phyloP scores from a whole-genome alignment of 2,888 invertebrate species.

The Aleiodes alternator region DNA sequence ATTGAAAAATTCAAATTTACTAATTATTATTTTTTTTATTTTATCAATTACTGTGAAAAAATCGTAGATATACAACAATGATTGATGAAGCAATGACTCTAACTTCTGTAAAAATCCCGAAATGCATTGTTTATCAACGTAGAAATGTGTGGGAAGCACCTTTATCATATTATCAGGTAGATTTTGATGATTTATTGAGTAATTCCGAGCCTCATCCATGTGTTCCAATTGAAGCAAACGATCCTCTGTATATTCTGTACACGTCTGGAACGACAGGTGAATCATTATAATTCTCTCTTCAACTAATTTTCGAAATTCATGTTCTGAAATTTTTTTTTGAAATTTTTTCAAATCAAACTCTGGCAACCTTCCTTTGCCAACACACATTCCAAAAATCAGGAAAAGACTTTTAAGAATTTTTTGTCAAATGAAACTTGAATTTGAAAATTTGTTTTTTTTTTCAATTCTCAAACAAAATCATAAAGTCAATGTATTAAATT shows the following conservation, averaged over 20 bases:
- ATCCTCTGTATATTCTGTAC: conserved; percentile 93
- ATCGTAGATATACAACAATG: conserved; percentile 84
- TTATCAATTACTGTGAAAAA: not conserved
- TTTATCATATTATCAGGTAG: conserved; percentile 82
- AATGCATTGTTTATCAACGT: conserved; percentile 91
- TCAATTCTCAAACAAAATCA: not conserved
- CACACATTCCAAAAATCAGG: no score
- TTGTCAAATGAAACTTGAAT: no score
- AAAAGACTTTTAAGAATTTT: no score
- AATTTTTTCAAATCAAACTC: no score
- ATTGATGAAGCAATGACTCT: conserved; percentile 88
- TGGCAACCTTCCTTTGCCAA: no score
- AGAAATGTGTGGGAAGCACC: conserved; percentile 81
- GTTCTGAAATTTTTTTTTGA: no score
- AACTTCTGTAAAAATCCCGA: conserved; percentile 83
- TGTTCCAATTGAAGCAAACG: conserved; percentile 91
- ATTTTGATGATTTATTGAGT: conserved; percentile 86
- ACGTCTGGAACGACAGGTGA: conserved; percentile 92
- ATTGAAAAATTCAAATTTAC: conserved; percentile 11
- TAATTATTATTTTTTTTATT: not conserved
- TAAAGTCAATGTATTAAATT: conserved; percentile 17
- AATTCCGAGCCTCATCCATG: conserved; percentile 84
- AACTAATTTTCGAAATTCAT: not conserved
- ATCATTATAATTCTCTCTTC: conserved; percentile 39
- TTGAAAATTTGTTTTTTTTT: no score